These are phyloP conservation scores for Xestia sexstrigata DNA, from an alignment of 2,888 invertebrate genomes.

Conservation along the genomic window DNA sequence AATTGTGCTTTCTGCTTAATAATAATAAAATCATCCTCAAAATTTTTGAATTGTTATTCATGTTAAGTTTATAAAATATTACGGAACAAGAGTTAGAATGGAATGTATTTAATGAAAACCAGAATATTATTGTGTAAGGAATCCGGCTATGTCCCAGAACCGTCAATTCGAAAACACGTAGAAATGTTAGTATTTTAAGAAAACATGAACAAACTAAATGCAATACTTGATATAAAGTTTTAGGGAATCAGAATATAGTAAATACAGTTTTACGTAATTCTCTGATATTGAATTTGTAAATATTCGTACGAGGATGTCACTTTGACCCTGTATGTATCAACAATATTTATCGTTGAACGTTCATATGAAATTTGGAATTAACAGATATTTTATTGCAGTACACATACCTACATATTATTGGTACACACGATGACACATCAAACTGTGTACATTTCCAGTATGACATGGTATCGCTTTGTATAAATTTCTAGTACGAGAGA, in stretches of 20 bases:
- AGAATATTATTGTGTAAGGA: background rate
- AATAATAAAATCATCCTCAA: conserved; percentile 2
- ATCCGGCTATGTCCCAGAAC: background rate
- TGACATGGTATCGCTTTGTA: too few species aligned
- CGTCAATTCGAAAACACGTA: background rate
- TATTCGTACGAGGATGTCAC: background rate
- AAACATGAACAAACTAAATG: conserved; percentile 29
- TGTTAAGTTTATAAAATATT: conserved; percentile 26
- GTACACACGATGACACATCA: background rate
- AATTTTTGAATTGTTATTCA: background rate
- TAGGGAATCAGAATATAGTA: background rate
- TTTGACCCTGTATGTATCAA: background rate
- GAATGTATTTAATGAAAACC: conserved; percentile 46
- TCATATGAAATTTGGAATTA: background rate
- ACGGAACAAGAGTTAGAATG: conserved; percentile 40
- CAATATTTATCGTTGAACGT: background rate
- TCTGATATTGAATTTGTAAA: background rate
- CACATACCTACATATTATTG: background rate
- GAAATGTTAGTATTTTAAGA: background rate
- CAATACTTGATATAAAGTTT: background rate
- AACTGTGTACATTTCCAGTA: too few species aligned
- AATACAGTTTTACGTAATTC: background rate
- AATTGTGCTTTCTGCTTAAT: too few species aligned
- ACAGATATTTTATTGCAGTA: background rate
- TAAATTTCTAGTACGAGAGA: too few species aligned